Evolutionary conservation across 2,888 invertebrate genomes (phyloP).

Genomic region (Gandaritis pyraliata): DNA sequence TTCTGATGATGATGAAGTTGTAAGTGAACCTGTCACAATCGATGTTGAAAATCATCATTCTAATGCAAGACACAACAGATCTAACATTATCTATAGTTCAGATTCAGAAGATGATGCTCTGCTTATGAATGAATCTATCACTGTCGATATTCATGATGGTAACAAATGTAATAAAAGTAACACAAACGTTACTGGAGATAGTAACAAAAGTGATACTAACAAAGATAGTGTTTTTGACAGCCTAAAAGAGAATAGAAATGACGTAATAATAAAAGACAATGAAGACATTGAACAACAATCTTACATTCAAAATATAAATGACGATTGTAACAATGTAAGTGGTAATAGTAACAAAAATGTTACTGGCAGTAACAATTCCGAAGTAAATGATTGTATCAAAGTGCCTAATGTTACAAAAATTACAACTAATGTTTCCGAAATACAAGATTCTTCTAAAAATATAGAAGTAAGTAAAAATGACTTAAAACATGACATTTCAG

Average conservation of each 20-base stretch:
- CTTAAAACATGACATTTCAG: constrained; percentile 33
- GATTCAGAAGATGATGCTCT: constrained; percentile 49
- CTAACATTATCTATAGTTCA: constrained; percentile 43
- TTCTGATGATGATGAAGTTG: constrained; percentile 1
- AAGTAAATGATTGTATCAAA: constrained; percentile 6
- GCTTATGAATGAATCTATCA: constrained; percentile 45
- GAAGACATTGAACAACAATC: constrained; percentile 2
- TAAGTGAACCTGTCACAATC: constrained; percentile 9
- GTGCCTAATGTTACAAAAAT: neutral
- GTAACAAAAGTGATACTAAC: constrained; percentile 14
- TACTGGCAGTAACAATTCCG: constrained; percentile 8
- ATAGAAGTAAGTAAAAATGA: constrained; percentile 5
- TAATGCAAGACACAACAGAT: constrained; percentile 20
- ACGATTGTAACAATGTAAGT: too few species aligned
- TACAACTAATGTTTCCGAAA: neutral
- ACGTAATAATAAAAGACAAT: too few species aligned
- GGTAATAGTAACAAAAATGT: constrained; percentile 5
- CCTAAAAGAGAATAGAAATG: constrained; percentile 5
- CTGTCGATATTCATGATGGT: constrained; percentile 15
- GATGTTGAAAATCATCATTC: constrained; percentile 21
- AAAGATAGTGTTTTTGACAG: constrained; percentile 18
- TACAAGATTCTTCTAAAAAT: constrained; percentile 4
- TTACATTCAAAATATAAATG: neutral
- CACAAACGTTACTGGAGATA: too few species aligned
- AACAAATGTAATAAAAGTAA: constrained; percentile 12